A percentile compares a stretch with the other conserved stretches of the same genome.
Evolutionary conservation across 1,140 invertebrate species (phyloP).

Genomic region (Drosophila sp.): DNA sequence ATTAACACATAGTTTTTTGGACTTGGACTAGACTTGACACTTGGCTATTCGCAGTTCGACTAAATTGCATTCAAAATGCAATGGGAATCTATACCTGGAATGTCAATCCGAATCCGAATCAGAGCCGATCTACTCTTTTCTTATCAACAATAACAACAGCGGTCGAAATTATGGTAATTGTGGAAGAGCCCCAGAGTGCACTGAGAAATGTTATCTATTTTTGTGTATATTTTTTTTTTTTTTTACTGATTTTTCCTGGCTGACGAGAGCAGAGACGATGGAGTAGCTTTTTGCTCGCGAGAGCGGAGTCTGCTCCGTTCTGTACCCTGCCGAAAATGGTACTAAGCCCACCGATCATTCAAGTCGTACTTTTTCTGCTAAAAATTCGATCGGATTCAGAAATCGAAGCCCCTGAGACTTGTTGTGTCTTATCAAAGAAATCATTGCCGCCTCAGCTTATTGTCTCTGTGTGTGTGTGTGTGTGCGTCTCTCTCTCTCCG

Average conservation of each 20-base stretch:
- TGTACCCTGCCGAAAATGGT: slow-evolving; percentile 75
- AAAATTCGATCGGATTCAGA: slow-evolving; percentile 44
- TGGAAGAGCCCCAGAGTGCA: slow-evolving; percentile 2
- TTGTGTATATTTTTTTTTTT: too few species aligned
- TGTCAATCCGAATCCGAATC: slow-evolving; percentile 9
- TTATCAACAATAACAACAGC: slow-evolving; percentile 2
- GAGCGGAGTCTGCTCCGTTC: slow-evolving; percentile 56
- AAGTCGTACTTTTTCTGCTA: slow-evolving; percentile 72
- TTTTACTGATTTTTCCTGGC: slow-evolving; percentile 34
- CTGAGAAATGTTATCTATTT: slow-evolving; percentile 18
- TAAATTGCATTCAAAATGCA: slow-evolving; percentile 19
- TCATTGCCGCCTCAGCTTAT: slow-evolving; percentile 24
- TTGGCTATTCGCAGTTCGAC: slow-evolving; percentile 14
- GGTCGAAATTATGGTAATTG: slow-evolving; percentile 3
- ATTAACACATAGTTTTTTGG: slow-evolving; percentile 43
- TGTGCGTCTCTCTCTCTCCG: not conserved
- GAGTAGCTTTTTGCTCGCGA: slow-evolving; percentile 46
- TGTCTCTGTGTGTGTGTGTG: slow-evolving; percentile 33
- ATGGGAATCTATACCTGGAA: slow-evolving; percentile 14
- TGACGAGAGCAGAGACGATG: slow-evolving; percentile 1
- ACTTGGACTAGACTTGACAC: slow-evolving; percentile 11
- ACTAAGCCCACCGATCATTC: slow-evolving; percentile 59
- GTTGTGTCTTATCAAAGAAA: slow-evolving; percentile 1
- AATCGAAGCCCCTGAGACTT: slow-evolving; percentile 3
- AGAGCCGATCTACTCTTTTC: not conserved